These are phyloP conservation scores for Redunca redunca DNA, from an alignment of 2,113 vertebrate genomes.

Conservation along the genomic window DNA sequence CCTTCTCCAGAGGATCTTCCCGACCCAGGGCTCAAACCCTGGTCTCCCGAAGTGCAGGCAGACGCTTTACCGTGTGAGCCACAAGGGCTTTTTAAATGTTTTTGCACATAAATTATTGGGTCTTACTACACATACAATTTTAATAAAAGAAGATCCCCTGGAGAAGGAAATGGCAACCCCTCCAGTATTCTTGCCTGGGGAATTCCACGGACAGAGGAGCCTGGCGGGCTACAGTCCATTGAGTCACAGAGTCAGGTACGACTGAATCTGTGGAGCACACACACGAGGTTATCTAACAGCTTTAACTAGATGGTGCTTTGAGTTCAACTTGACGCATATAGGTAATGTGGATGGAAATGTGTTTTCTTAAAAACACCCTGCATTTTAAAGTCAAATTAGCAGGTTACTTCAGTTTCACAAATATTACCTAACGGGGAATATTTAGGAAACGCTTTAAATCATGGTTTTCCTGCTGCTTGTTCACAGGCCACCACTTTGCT, in stretches of 20 bases:
- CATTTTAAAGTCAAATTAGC: not conserved
- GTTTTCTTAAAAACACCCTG: not conserved
- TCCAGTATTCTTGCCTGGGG: not conserved
- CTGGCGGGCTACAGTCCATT: not conserved
- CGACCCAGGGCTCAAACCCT: too few species aligned
- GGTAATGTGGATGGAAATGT: not conserved
- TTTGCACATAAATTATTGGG: not conserved
- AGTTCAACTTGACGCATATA: not conserved
- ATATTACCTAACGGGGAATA: not conserved
- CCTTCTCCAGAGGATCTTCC: too few species aligned
- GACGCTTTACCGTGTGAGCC: too few species aligned
- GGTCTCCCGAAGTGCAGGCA: too few species aligned
- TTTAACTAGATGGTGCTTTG: not conserved
- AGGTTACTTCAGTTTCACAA: not conserved
- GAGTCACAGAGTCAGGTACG: not conserved
- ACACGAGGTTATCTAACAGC: not conserved
- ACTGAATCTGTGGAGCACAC: not conserved
- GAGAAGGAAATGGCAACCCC: not conserved
- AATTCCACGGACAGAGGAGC: not conserved
- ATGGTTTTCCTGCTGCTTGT: not conserved
- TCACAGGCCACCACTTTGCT: conserved; percentile 94
- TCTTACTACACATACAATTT: not conserved
- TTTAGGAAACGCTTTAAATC: not conserved
- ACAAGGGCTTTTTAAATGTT: not conserved
- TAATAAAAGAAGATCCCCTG: not conserved